Percentiles rank a stretch among this genome's conserved stretches.
Conservation (phyloP, 1,140 invertebrate species). For the Drosophila orosa region DNA sequence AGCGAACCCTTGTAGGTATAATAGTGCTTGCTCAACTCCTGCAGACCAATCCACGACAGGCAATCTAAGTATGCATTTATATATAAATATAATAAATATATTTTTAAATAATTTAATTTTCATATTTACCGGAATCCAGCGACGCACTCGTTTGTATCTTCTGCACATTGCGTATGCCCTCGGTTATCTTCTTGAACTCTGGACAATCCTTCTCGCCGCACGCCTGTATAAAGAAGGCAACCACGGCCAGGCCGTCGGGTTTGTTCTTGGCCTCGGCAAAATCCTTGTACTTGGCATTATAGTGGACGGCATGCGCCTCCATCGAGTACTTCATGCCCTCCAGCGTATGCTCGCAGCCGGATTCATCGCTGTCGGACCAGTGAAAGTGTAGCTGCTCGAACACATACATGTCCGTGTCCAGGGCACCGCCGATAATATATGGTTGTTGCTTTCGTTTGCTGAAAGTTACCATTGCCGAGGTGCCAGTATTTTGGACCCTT, state of each 20-base stretch:
- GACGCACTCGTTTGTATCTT: constrained; percentile 81
- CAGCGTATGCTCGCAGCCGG: constrained; percentile 92
- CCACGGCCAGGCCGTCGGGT: constrained; percentile 90
- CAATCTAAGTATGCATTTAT: constrained; percentile 62
- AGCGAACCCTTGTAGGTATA: constrained; percentile 87
- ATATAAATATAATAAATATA: neutral
- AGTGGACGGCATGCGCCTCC: constrained; percentile 92
- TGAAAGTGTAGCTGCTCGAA: constrained; percentile 92
- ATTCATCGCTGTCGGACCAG: constrained; percentile 89
- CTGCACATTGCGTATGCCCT: constrained; percentile 81
- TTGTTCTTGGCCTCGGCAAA: constrained; percentile 89
- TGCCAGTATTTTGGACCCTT: constrained; percentile 81
- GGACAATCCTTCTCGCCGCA: constrained; percentile 83
- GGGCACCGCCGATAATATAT: constrained; percentile 86
- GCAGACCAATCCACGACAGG: constrained; percentile 82
- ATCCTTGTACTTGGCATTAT: constrained; percentile 89
- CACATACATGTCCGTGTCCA: constrained; percentile 87
- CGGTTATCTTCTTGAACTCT: constrained; percentile 83
- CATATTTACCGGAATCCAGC: constrained; percentile 81
- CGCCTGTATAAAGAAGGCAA: constrained; percentile 90
- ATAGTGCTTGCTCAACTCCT: constrained; percentile 84
- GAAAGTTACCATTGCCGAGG: constrained; percentile 83
- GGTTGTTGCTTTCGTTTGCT: constrained; percentile 80
- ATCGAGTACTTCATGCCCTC: constrained; percentile 88
- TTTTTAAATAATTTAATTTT: too few species aligned